These are phyloP conservation scores for Melipona quadrifasciata DNA, from an alignment of 1,140 invertebrate species.

Conservation along the genomic window DNA sequence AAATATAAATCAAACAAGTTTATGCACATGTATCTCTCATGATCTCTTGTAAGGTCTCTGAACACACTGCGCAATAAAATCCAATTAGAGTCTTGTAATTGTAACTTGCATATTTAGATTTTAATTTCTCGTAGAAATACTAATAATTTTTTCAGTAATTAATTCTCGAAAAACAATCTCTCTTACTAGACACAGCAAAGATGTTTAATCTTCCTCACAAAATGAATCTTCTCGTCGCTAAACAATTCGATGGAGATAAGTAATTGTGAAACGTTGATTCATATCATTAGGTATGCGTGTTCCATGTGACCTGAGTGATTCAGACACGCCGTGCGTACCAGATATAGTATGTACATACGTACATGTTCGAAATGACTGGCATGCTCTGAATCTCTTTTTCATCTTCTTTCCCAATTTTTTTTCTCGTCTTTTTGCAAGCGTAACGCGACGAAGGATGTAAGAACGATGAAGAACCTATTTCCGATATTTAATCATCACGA, in stretches of 20 bases:
- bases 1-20: too few species aligned
- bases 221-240: background rate
- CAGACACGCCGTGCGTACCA: background rate
- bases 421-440: background rate
- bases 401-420: background rate
- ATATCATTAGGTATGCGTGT: background rate
- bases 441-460: background rate
- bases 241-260: background rate
- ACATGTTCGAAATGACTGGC: background rate
- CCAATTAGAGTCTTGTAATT: too few species aligned
- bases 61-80: too few species aligned
- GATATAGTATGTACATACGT: background rate
- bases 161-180: background rate
- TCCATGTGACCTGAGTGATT: conserved; percentile 15
- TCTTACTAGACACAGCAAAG: background rate
- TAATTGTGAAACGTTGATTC: background rate
- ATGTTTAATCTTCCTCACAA: background rate
- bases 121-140: too few species aligned
- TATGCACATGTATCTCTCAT: too few species aligned
- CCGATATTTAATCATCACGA: background rate
- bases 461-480: background rate
- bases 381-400: background rate
- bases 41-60: too few species aligned
- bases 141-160: too few species aligned
- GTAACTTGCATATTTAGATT: too few species aligned